Evolutionary conservation across 2,797 vertebrate species (phyloP), one percentile per base, ranked within the genome.

Genomic region (Pseudochirops corinnae): DNA sequence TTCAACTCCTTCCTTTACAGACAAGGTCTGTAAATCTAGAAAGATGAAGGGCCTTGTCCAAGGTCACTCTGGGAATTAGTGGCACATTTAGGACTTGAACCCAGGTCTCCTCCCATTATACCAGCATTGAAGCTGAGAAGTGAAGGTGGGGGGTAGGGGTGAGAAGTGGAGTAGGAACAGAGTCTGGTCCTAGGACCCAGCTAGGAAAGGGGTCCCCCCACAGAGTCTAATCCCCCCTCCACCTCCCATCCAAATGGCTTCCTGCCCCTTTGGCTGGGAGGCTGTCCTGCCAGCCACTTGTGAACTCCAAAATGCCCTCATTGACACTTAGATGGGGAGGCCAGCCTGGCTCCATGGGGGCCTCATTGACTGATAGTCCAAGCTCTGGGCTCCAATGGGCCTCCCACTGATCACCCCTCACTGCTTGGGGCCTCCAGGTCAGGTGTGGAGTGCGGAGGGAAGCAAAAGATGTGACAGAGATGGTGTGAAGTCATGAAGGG

Each of bases 281-380:
- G 90, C 96, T 93, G 90, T 94, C 90, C 56, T 92, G 92, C 58
- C 52, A 56, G 92, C 50, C 50, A 91, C 90, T 94, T 98, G 91
- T 93, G 94, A 97, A 52, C 5, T 55, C 57, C 55, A 94, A 96
- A 93, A 93, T 55, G 96, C 91, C 93, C 91, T 97, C 96, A 93
- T 97, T 97, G 97, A 96, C 98, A 98, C 97, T 96, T 97, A n/a
- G 0, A 57, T 95, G 94, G 74, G 95, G 74, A 96, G 90, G 18
- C 50, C 50, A 91, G 90, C 50, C 28, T 53, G 90, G 90, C 90
- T 91, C 90, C 90, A 33, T 55, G 28, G 90, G 55, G 52, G 52
- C 90, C 31, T 82, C 67, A 82, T 46, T 82, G n/a, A 46, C 67
- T 87, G 74, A 50, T 87, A 87, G 9, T 87, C 39, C 3, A 24